Percentiles rank a stretch among this genome's conserved stretches.
These are phyloP conservation scores for Bhutanitis thaidina DNA, from an alignment of 2,888 invertebrate species.

Conservation along the genomic window DNA sequence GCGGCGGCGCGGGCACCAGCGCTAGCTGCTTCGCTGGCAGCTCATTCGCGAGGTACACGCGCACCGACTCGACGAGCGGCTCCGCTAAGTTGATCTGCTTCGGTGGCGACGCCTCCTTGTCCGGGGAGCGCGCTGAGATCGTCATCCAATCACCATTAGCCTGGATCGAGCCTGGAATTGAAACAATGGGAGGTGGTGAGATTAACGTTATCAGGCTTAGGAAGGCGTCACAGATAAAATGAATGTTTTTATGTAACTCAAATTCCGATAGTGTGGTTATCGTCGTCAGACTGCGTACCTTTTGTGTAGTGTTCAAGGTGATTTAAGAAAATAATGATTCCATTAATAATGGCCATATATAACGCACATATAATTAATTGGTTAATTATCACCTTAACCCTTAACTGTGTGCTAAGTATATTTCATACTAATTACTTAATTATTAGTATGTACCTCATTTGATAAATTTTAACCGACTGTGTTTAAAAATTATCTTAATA, in stretches of 20 bases:
- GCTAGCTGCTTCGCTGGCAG: conserved; percentile 60
- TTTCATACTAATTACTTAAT: too few relatives aligned
- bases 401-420: not conserved
- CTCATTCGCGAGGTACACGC: conserved; percentile 68
- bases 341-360: not conserved
- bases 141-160: conserved; percentile 78
- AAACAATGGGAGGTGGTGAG: conserved; percentile 11
- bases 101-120: conserved; percentile 62
- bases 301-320: not conserved
- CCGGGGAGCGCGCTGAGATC: conserved; percentile 66
- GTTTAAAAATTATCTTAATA: too few relatives aligned
- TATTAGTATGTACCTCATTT: too few relatives aligned
- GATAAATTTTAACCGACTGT: too few relatives aligned
- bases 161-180: conserved; percentile 68
- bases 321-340: not conserved
- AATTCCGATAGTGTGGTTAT: not conserved
- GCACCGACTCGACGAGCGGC: conserved; percentile 72
- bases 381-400: too few relatives aligned
- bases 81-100: conserved; percentile 65
- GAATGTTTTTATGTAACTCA: not conserved
- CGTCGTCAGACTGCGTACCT: not conserved
- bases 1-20: conserved; percentile 27
- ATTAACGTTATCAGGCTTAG: not conserved
- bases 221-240: not conserved
- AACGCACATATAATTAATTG: not conserved